phyloP scores from a whole-genome alignment of 1,140 invertebrate genomes.

The Lamellibrachia luymesi region DNA sequence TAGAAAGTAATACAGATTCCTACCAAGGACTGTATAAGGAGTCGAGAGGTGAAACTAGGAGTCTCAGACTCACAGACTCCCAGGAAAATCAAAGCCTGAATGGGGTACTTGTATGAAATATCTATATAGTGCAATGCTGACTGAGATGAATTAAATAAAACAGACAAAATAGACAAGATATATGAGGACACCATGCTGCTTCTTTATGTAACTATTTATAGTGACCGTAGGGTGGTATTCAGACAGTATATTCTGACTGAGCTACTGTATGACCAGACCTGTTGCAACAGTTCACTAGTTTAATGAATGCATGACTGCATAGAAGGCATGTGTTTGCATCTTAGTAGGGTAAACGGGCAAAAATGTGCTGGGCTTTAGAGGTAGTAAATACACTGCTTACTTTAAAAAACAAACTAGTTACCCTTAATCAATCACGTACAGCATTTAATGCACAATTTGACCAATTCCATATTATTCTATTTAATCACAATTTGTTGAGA shows the following conservation, averaged over 20 bases:
- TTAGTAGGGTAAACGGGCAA: no score
- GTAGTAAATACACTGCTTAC: neutral
- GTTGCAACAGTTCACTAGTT: neutral
- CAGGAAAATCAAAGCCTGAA: no score
- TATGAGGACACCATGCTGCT: neutral
- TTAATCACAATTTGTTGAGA: neutral
- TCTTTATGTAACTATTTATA: neutral
- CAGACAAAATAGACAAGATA: neutral
- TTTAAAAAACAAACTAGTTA: neutral
- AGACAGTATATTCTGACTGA: no score
- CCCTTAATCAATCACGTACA: neutral
- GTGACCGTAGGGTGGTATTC: neutral
- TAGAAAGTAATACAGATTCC: no score
- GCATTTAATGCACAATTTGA: neutral
- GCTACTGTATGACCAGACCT: neutral
- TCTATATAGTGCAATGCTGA: neutral
- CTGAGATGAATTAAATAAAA: neutral
- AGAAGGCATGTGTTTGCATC: no score
- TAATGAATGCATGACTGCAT: neutral
- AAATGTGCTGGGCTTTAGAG: neutral
- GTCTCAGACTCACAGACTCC: no score
- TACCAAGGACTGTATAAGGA: no score
- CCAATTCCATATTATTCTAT: neutral
- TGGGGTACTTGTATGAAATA: no score
- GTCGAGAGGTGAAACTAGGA: no score